Base-by-base conservation (phyloP, 2,113 vertebrate genomes). In the Spheniscus mendiculus region DNA sequence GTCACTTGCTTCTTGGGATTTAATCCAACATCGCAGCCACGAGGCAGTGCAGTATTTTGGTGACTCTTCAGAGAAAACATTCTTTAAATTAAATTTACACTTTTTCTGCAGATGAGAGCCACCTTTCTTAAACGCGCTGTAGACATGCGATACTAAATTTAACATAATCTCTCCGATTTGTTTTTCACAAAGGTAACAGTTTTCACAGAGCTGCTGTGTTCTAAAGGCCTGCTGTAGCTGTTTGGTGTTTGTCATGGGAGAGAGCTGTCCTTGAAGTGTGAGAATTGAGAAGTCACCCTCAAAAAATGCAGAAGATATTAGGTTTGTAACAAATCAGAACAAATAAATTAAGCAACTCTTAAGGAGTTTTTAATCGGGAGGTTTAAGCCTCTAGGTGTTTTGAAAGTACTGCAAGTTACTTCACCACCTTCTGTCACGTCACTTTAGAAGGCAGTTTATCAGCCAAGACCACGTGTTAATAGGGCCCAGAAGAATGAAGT, bases 271-370 rank as follows among this genome's bases (percentile, higher is more conserved):
- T 83, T 53, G 42, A 77, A 55, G 62, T 4, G 0, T 18, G 15
- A 80, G 84, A 88, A 62, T 9, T 73, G 66, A 73, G 62, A 72
- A 42, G 45, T 73, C 58, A 53, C 42, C 12, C 56, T 80, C 78
- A 58, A 87, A 90, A 93, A 84, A 97, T n/a, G 40, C 78, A 89
- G n/a, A 63, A 63, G 58, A 47, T 79, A 47, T 79, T 38, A 23
- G 50, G 52, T 73, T 91, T 86, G 67, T 50, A 50, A 73, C 71
- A 90, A 49, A 88, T 77, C 59, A 42, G 45, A 91, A 83, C 29
- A 76, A 85, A 91, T 94, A 91, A 87, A 94, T 90, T 85, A 89
- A 87, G 36, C 40, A 85, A 88, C n/a, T 84, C 65, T 62, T 49
- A 81, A 49, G 72, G 55, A 72, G 47, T 81, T 71, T 61, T 23